Percentiles rank a stretch among this genome's conserved stretches.
These are phyloP conservation scores for Nycteola revayana DNA, from an alignment of 2,888 invertebrate species.

Conservation along the genomic window DNA sequence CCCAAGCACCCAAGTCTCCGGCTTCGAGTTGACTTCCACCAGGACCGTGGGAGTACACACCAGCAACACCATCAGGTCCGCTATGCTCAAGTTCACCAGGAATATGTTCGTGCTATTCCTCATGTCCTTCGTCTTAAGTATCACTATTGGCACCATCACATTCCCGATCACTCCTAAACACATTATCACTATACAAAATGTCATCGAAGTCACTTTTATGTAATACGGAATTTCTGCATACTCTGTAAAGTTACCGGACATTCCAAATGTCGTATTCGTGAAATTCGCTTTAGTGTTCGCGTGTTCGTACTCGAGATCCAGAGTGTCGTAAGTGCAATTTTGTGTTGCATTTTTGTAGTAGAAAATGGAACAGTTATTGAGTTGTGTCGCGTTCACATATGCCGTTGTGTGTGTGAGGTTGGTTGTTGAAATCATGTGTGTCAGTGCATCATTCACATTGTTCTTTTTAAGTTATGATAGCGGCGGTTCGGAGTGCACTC, in stretches of 20 bases:
- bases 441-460: slow-evolving; percentile 61
- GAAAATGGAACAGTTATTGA: slow-evolving; percentile 31
- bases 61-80: slow-evolving; percentile 94
- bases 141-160: slow-evolving; percentile 96
- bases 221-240: slow-evolving; percentile 89
- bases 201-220: slow-evolving; percentile 93
- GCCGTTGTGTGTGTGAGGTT: slow-evolving; percentile 58
- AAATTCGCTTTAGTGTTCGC: slow-evolving; percentile 41
- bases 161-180: slow-evolving; percentile 95
- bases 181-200: slow-evolving; percentile 93
- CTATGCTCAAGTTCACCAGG: slow-evolving; percentile 95
- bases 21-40: slow-evolving; percentile 95
- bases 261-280: slow-evolving; percentile 44
- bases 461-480: slow-evolving; percentile 31
- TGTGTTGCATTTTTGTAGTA: slow-evolving; percentile 34
- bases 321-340: slow-evolving; percentile 36
- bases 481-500: slow-evolving; percentile 14
- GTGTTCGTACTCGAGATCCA: slow-evolving; percentile 35
- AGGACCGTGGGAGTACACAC: slow-evolving; percentile 96
- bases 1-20: slow-evolving; percentile 96
- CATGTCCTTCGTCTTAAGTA: slow-evolving; percentile 96
- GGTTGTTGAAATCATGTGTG: slow-evolving; percentile 74
- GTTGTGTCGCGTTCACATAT: slow-evolving; percentile 45
- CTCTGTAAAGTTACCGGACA: slow-evolving; percentile 61
- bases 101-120: slow-evolving; percentile 97